Conservation (phyloP, 37 sponge, comb jelly and placozoan species). For the Dysidea cf. avara region DNA sequence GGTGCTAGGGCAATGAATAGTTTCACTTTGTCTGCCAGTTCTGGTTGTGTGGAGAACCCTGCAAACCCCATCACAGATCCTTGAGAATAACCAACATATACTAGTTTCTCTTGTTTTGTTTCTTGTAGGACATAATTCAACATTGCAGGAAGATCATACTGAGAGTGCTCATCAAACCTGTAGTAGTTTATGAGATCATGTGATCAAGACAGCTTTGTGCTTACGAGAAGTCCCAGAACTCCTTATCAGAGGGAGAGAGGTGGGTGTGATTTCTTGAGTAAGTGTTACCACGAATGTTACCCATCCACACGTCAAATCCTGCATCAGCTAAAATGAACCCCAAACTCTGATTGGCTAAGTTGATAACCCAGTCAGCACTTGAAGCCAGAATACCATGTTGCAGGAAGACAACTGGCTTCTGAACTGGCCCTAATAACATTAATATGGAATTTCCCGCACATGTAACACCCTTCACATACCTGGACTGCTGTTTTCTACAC, state of each 20-base stretch:
- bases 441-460: too few species aligned
- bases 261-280: slow-evolving; percentile 87
- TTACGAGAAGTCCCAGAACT: slow-evolving; percentile 82
- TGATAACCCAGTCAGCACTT: slow-evolving; percentile 85
- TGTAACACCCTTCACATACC: too few species aligned
- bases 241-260: slow-evolving; percentile 55
- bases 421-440: too few species aligned
- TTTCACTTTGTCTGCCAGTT: slow-evolving; percentile 55
- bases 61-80: slow-evolving; percentile 91
- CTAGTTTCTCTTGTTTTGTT: slow-evolving; percentile 53
- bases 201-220: neutral
- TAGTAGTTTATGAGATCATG: neutral
- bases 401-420: slow-evolving; percentile 79
- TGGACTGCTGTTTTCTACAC: too few species aligned
- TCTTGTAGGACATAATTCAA: slow-evolving; percentile 66
- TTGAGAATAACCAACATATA: slow-evolving; percentile 92
- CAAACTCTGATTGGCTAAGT: slow-evolving; percentile 77
- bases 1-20: slow-evolving; percentile 86
- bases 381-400: slow-evolving; percentile 91
- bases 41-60: slow-evolving; percentile 76
- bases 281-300: slow-evolving; percentile 93
- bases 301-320: slow-evolving; percentile 98
- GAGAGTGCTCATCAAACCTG: slow-evolving; percentile 86
- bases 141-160: slow-evolving; percentile 86
- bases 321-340: slow-evolving; percentile 87